These are phyloP conservation scores for Drosophila kepulauana DNA, from an alignment of 1,140 invertebrate species.

Conservation along the genomic window DNA sequence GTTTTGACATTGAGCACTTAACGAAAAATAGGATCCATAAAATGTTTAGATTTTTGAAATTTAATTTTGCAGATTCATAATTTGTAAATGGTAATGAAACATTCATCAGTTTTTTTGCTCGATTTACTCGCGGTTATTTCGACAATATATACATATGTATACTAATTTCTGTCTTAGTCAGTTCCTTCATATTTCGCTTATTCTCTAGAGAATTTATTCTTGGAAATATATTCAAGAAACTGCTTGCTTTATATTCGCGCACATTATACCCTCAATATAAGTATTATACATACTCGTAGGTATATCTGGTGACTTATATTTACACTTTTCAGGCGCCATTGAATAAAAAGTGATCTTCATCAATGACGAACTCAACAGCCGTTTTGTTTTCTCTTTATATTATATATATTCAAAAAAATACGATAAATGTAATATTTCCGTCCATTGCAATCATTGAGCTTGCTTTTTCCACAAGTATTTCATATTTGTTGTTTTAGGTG, in stretches of 20 bases:
- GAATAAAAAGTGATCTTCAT: conserved; percentile 18
- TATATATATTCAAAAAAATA: conserved; percentile 7
- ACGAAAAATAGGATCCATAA: conserved; percentile 39
- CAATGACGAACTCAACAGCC: conserved; percentile 20
- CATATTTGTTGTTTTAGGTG: not conserved
- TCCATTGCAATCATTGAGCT: not conserved
- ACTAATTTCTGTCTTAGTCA: conserved; percentile 52
- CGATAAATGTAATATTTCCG: conserved; percentile 28
- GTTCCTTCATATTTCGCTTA: conserved; percentile 35
- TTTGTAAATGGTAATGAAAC: conserved; percentile 1
- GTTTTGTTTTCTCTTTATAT: conserved; percentile 20
- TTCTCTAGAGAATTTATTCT: conserved; percentile 54
- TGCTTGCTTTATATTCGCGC: conserved; percentile 26
- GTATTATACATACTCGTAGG: not conserved
- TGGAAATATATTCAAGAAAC: conserved; percentile 45
- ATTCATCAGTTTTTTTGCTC: too few species aligned
- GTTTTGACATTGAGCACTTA: conserved; percentile 69
- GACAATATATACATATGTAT: not conserved
- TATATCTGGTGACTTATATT: conserved; percentile 24
- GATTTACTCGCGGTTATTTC: too few species aligned
- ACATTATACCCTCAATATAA: conserved; percentile 19
- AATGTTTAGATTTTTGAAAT: conserved; percentile 27
- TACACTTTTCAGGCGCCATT: not conserved
- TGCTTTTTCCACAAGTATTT: not conserved
- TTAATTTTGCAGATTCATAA: conserved; percentile 12